A percentile compares a stretch with the other conserved stretches of the same genome.
phyloP scores from a whole-genome alignment of 2,797 vertebrate genomes.

The Scarus forsteni region DNA sequence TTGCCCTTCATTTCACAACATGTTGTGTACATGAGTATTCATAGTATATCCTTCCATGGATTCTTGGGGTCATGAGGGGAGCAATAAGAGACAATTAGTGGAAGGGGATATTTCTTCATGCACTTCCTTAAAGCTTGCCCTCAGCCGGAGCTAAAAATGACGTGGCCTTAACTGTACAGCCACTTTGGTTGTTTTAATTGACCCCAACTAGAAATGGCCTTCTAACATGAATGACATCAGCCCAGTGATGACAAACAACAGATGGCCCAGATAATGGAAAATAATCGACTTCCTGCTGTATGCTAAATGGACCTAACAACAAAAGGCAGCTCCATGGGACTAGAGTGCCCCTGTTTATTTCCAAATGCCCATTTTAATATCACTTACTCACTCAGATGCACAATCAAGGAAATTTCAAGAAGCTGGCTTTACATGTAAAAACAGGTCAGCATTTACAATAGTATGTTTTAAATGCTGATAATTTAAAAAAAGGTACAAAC shows the following conservation, averaged over 20 bases:
- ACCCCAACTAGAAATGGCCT: constrained; percentile 22
- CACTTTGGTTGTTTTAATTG: constrained; percentile 45
- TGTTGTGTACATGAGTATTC: constrained; percentile 36
- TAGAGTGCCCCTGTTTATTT: neutral
- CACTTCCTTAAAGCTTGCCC: constrained; percentile 59
- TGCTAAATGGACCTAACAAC: constrained; percentile 14
- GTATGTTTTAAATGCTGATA: neutral
- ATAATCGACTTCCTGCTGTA: constrained; percentile 52
- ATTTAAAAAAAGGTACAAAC: no score
- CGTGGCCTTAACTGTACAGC: constrained; percentile 11
- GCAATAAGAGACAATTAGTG: constrained; percentile 76
- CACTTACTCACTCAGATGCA: constrained; percentile 1
- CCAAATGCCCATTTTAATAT: constrained; percentile 10
- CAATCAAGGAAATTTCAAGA: constrained; percentile 7
- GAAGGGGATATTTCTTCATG: constrained; percentile 76
- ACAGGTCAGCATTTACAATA: neutral
- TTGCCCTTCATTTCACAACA: constrained; percentile 34
- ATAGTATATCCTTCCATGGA: constrained; percentile 68
- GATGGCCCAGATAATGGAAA: constrained; percentile 47
- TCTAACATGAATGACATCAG: constrained; percentile 27
- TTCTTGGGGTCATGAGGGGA: constrained; percentile 51
- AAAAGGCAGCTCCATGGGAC: constrained; percentile 46
- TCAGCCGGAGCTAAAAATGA: constrained; percentile 60
- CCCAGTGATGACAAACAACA: constrained; percentile 34
- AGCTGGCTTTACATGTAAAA: neutral